Base-by-base conservation (phyloP, 2,888 invertebrate genomes). In the Ichneumon xanthorius region DNA sequence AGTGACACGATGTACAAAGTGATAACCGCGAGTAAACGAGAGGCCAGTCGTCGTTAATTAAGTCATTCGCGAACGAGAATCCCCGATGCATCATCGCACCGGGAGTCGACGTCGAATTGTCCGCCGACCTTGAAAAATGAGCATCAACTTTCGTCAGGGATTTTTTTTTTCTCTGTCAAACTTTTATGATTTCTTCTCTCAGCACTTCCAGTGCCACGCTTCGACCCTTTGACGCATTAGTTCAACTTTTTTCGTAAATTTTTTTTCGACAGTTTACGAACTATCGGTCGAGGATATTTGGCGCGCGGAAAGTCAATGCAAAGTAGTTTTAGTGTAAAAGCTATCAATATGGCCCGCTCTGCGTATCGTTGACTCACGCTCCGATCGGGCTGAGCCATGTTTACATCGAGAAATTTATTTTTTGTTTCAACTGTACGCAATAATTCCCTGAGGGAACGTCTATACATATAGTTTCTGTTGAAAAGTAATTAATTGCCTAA, bases 21-120 rank as follows among this genome's bases (percentile, higher is more conserved):
- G 76, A 76, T 63, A 30, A 37, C 19, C 33, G n/a, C n/a, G 67
- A 40, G 48, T 33, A 50, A 76, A 65, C 63, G 76, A 53, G 16
- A 63, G 16, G 30, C 22, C 48, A 50, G 37, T 19, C 40, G 55
- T 70, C 79, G 79, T 82, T 85, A 68, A 79, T 58, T 63, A 33
- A 67, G 63, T 75, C 65, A 67, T 76, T 82, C 80, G 55, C 61
- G 78, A 78, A 26, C 65, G 65, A 63, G 19, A n/a, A 75, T 76
- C 71, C 40, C 16, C 71, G 53, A 76, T 45, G 73, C 79, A 78
- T 85, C 75, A 75, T 79, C 73, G 85, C 71, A 50, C 45, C 81
- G 40, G 16, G 4, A 73, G 68, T 84, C 77, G 78, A 78, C 70
- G 37, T 58, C 65, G 61, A 77, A 68, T 7, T n/a, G 22, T 48